Percentiles rank a stretch among this genome's conserved stretches.
Conservation (phyloP, 2,797 vertebrate species). For the Nyctalus aviator region DNA sequence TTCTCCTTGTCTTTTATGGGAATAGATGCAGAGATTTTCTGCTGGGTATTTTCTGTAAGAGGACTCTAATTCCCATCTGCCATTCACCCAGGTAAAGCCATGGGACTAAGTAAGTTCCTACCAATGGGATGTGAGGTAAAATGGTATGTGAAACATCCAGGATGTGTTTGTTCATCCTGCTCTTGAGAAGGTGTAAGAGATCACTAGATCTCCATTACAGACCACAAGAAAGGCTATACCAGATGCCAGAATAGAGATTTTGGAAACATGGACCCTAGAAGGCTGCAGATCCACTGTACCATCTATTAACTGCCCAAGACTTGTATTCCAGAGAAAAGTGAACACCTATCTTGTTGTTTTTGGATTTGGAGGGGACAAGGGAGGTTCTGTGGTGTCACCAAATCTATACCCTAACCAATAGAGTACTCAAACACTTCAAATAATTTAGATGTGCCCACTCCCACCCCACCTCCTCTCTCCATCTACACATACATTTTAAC, state of each 20-base stretch:
- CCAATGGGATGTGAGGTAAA: not conserved
- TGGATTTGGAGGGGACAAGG: no score
- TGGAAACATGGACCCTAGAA: not conserved
- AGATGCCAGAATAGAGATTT: not conserved
- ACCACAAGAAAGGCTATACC: not conserved
- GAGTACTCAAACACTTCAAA: not conserved
- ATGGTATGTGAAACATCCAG: not conserved
- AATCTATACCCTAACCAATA: slow-evolving; percentile 31
- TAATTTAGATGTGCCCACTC: not conserved
- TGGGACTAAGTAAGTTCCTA: not conserved
- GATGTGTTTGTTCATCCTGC: not conserved
- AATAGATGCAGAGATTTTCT: not conserved
- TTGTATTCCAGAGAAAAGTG: not conserved
- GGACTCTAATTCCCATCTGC: not conserved
- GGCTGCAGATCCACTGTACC: not conserved
- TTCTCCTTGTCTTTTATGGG: not conserved
- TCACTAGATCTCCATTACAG: not conserved
- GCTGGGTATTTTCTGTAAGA: not conserved
- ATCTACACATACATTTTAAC: not conserved
- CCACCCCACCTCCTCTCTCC: not conserved
- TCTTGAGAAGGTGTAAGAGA: not conserved
- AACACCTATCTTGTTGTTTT: not conserved
- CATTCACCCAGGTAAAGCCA: not conserved
- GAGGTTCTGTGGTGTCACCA: not conserved
- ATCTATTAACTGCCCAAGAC: not conserved